phyloP scores from a whole-genome alignment of 2,797 vertebrate species.

The Xenops minutus region DNA sequence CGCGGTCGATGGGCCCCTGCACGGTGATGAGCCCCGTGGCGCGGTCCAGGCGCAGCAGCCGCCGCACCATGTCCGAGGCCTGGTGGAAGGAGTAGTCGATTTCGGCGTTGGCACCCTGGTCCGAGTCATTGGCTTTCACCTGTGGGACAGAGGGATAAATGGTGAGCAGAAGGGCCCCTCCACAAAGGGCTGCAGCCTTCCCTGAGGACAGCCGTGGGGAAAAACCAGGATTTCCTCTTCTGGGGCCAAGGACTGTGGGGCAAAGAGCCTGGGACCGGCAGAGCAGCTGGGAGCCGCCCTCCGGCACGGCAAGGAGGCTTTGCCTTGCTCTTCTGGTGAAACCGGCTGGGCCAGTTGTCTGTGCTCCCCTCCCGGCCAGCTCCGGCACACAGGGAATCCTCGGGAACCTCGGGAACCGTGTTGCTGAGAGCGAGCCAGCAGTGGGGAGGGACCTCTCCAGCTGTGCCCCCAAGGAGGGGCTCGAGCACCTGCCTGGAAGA shows the following conservation, averaged over 20 bases:
- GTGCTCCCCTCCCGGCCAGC: neutral
- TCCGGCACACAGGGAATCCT: conserved; percentile 44
- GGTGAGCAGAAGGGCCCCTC: neutral
- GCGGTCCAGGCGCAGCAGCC: conserved; percentile 89
- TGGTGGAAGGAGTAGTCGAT: conserved; percentile 94
- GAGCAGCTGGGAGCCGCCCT: conserved; percentile 27
- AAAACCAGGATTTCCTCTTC: conserved; percentile 49
- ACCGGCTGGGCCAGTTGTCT: conserved; percentile 37
- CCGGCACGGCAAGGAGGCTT: neutral
- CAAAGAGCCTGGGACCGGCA: conserved; percentile 28
- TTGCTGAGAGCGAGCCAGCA: neutral
- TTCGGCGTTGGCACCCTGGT: conserved; percentile 89
- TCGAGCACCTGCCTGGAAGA: neutral
- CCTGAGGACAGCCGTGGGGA: neutral
- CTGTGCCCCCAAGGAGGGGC: neutral
- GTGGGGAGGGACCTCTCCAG: neutral
- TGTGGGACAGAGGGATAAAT: conserved; percentile 32
- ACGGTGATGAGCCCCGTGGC: conserved; percentile 90
- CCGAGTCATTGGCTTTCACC: conserved; percentile 93
- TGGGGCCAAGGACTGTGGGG: conserved; percentile 8
- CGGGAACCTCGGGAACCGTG: neutral
- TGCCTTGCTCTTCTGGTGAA: neutral
- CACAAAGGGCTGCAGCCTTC: fast-evolving
- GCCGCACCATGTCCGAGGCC: conserved; percentile 84
- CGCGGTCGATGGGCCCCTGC: conserved; percentile 90